phyloP scores from a whole-genome alignment of 2,113 vertebrate genomes.

The Nycticebus coucang region DNA sequence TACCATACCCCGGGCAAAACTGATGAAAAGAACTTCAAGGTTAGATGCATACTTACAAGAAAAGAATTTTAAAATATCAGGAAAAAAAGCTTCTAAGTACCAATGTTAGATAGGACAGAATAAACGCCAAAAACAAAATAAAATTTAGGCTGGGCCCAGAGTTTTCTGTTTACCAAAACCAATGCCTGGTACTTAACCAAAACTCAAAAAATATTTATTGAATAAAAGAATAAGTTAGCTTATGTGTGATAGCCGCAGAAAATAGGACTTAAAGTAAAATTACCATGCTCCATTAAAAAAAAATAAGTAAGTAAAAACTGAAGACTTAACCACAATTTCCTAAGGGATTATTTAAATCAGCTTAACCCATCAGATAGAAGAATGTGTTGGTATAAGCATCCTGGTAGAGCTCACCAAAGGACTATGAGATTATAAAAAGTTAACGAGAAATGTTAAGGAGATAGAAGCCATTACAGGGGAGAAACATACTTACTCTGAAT shows the following conservation, averaged over 20 bases:
- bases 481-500: conserved; percentile 23
- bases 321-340: not conserved
- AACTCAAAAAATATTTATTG: not conserved
- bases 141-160: not conserved
- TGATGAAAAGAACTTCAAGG: not conserved
- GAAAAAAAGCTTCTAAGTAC: not conserved
- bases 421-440: conserved; percentile 5
- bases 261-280: not conserved
- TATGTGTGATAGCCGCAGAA: conserved; percentile 9
- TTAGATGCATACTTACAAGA: not conserved
- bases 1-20: not conserved
- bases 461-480: not conserved
- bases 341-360: not conserved
- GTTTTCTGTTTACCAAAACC: conserved; percentile 5
- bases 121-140: not conserved
- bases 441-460: not conserved
- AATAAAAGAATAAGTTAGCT: not conserved
- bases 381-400: not conserved
- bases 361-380: not conserved
- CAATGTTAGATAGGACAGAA: not conserved
- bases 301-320: not conserved
- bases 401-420: not conserved
- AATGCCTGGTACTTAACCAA: not conserved
- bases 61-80: not conserved
- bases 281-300: not conserved